These are phyloP conservation scores for Drosophila pseudotakahashii DNA, from an alignment of 2,888 invertebrate species.

Conservation along the genomic window DNA sequence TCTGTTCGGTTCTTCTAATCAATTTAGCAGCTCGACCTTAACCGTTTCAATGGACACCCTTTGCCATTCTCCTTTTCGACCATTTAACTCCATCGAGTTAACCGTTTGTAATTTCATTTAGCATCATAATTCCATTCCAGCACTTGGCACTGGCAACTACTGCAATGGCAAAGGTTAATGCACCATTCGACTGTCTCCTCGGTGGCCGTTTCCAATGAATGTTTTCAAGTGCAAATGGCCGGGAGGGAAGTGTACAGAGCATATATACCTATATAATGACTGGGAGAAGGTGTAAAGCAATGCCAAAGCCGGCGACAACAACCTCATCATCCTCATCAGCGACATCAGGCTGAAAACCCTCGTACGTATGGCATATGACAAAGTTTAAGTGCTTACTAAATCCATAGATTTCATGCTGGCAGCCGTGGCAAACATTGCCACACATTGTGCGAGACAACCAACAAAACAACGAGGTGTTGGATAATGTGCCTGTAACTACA, in stretches of 20 bases:
- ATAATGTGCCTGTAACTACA: slow-evolving; percentile 54
- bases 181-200: slow-evolving; percentile 64
- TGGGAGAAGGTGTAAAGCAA: slow-evolving; percentile 43
- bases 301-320: slow-evolving; percentile 61
- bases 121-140: slow-evolving; percentile 36
- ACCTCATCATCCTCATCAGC: slow-evolving; percentile 52
- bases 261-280: too few species aligned
- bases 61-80: background rate
- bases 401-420: slow-evolving; percentile 81
- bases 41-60: slow-evolving; percentile 5
- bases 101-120: slow-evolving; percentile 23
- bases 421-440: slow-evolving; percentile 72
- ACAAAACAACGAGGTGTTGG: slow-evolving; percentile 48
- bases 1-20: background rate
- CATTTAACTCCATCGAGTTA: slow-evolving; percentile 17
- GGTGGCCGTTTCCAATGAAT: slow-evolving; percentile 30
- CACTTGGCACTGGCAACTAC: slow-evolving; percentile 16
- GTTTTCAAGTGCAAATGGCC: slow-evolving; percentile 51
- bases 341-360: slow-evolving; percentile 20
- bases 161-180: slow-evolving; percentile 69
- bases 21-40: slow-evolving; percentile 9
- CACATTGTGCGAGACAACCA: slow-evolving; percentile 75
- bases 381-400: slow-evolving; percentile 84
- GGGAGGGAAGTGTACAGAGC: background rate
- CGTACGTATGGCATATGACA: slow-evolving; percentile 60